Evolutionary conservation across 1,140 invertebrate species (phyloP).

Genomic region (Globodera rostochiensis): DNA sequence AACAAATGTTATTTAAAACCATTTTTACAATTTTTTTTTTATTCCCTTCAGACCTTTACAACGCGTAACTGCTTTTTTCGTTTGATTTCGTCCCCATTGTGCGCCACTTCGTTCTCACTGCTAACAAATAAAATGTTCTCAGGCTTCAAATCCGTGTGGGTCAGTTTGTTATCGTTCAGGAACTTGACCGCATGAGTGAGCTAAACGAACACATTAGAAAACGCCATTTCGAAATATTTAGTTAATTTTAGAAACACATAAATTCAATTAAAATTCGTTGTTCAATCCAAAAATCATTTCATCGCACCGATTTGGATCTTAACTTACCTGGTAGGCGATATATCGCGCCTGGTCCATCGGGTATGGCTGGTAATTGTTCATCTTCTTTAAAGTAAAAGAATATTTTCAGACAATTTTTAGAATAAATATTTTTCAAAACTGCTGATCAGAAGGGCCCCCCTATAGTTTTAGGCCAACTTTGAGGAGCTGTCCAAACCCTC

Average conservation of each 20-base stretch:
- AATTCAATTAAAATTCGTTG: too few species aligned
- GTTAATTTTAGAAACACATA: too few species aligned
- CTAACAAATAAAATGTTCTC: conserved; percentile 98
- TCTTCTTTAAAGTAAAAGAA: conserved; percentile 91
- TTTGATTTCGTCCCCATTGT: conserved; percentile 40
- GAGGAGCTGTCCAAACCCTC: too few species aligned
- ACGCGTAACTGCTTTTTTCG: conserved; percentile 38
- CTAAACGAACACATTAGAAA: conserved; percentile 29
- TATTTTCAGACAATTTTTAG: too few species aligned
- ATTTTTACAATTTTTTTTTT: conserved; percentile 73
- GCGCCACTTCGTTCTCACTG: conserved; percentile 49
- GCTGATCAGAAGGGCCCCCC: too few species aligned
- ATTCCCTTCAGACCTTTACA: conserved; percentile 19
- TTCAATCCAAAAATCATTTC: not conserved
- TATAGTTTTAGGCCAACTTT: too few species aligned
- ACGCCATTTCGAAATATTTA: too few species aligned
- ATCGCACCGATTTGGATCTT: not conserved
- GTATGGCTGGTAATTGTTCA: conserved; percentile 98
- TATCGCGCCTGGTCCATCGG: conserved; percentile 94
- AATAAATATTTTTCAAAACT: too few species aligned
- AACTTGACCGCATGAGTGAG: conserved; percentile 95
- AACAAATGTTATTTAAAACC: not conserved
- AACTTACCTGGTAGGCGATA: conserved; percentile 80
- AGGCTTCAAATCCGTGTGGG: conserved; percentile 98
- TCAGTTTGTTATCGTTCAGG: conserved; percentile 93